These are phyloP conservation scores for Neosilurus hyrtlii DNA, from an alignment of 2,797 vertebrate genomes.

Conservation along the genomic window DNA sequence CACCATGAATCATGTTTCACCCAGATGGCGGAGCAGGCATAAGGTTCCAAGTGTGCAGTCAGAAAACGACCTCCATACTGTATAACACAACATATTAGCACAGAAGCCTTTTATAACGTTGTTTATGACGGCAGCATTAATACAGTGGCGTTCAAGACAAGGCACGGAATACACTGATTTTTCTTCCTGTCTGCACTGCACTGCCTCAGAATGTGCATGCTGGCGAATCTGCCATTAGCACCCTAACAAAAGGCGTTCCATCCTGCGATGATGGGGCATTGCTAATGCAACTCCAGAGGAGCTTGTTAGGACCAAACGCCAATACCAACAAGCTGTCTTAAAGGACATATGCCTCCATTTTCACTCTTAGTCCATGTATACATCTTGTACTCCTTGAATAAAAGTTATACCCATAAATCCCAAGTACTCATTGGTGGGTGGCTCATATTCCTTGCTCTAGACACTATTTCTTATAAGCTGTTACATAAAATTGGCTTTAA, in stretches of 20 bases:
- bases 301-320: neutral
- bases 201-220: slow-evolving; percentile 31
- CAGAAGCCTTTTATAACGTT: neutral
- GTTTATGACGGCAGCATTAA: neutral
- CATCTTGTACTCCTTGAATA: neutral
- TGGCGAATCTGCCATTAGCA: slow-evolving; percentile 12
- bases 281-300: slow-evolving; percentile 23
- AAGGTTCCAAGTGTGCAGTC: neutral
- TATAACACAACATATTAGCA: neutral
- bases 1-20: slow-evolving; percentile 7
- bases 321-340: slow-evolving; percentile 22
- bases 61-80: neutral
- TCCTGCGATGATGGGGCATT: neutral
- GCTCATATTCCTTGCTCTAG: neutral
- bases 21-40: neutral
- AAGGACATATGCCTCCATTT: neutral
- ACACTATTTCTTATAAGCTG: neutral
- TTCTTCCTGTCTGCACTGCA: neutral
- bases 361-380: neutral
- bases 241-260: neutral
- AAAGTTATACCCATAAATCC: neutral
- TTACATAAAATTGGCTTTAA: neutral
- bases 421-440: neutral
- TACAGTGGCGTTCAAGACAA: neutral
- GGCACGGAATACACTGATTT: neutral